Base-by-base conservation (phyloP, 2,113 vertebrate genomes). In the Urocitellus parryii region DNA sequence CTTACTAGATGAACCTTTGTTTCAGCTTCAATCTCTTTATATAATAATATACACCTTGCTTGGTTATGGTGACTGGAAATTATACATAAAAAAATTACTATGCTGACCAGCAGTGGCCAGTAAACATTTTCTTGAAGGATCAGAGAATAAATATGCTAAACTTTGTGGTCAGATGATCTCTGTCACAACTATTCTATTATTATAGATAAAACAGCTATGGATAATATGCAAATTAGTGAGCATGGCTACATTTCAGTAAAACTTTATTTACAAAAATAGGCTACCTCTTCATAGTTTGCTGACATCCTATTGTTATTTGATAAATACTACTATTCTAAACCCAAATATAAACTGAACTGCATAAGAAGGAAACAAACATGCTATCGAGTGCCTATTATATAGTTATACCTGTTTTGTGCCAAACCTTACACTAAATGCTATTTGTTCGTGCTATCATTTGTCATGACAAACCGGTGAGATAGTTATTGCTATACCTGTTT, bases 261-360 rank as follows among this genome's bases (percentile, higher is more conserved):
- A 72, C n/a, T 91, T 76, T 78, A 68, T 90, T 87, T 95, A 88
- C 2, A 95, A 85, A 95, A 96, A 25, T 27, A 81, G 29, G 16
- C 39, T 56, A 18, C 34, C 58, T 45, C 2, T 14, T 12, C 48
- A 72, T 16, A 37, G 34, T 92, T 90, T 95, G 34, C 48, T 74
- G 67, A 74, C 14, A 58, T 2, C 11, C 29, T 82, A 11, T 37
- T 72, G n/a, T 84, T 42, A 70, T 14, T 79, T 45, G 88, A 61
- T 67, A 94, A 91, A 84, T 72, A 68, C n/a, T 53, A 58, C 5
- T 63, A 77, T 79, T 86, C 63, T 72, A 81, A 94, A 90, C 82
- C 9, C 45, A 96, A 78, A 91, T 51, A n/a, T 1, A 95, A 27
- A 83, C 29, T 29, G 20, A 79, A 78, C 39, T 82, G 22, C 51